A percentile compares a stretch with the other conserved stretches of the same genome.
Evolutionary conservation across 2,888 invertebrate genomes (phyloP).

Genomic region (Aphidius colemani): DNA sequence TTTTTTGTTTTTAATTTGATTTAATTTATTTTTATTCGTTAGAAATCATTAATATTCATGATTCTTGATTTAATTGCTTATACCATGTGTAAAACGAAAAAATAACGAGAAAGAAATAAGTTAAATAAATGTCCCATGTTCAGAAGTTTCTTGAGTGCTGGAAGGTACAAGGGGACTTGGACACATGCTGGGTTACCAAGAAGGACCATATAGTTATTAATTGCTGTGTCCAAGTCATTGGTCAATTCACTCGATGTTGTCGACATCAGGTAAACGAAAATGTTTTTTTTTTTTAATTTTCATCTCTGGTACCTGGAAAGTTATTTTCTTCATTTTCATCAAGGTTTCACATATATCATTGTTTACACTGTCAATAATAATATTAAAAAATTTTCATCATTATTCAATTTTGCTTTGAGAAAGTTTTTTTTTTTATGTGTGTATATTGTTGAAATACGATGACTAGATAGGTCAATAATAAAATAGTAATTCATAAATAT

Average conservation of each 20-base stretch:
- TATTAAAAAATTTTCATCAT: too few relatives aligned
- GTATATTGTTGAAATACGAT: too few relatives aligned
- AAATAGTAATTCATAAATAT: too few relatives aligned
- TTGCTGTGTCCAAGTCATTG: slow-evolving; percentile 39
- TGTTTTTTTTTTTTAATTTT: neutral
- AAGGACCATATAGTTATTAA: slow-evolving; percentile 47
- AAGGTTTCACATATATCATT: too few relatives aligned
- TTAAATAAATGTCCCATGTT: slow-evolving; percentile 10
- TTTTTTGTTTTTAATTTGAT: too few relatives aligned
- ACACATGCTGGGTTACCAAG: slow-evolving; percentile 47
- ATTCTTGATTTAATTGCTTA: neutral
- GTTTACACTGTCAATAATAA: too few relatives aligned
- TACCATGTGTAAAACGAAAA: neutral
- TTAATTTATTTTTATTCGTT: slow-evolving; percentile 13
- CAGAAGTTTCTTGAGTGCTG: slow-evolving; percentile 15
- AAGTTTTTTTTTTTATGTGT: too few relatives aligned
- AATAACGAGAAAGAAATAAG: neutral
- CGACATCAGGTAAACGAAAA: slow-evolving; percentile 30
- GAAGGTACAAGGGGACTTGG: slow-evolving; percentile 31
- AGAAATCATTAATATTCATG: slow-evolving; percentile 3
- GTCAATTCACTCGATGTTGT: slow-evolving; percentile 25
- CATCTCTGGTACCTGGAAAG: slow-evolving; percentile 4
- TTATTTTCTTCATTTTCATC: neutral
- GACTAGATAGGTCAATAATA: too few relatives aligned
- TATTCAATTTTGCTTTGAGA: too few relatives aligned